A percentile compares a stretch with the other conserved stretches of the same genome.
These are phyloP conservation scores for Corella eumyota DNA, from an alignment of 23 tunicate species.

Conservation along the genomic window DNA sequence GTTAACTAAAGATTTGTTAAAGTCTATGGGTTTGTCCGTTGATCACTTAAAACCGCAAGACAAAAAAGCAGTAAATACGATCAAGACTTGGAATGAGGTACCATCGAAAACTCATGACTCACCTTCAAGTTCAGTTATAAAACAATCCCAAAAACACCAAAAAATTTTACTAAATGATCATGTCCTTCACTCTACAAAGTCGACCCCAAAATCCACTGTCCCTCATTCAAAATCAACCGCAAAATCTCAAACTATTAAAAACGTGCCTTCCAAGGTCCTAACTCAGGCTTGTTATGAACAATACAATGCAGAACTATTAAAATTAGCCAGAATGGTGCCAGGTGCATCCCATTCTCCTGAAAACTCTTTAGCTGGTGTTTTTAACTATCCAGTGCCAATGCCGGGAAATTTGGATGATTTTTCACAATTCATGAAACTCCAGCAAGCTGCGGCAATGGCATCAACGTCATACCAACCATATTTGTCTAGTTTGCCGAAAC, in stretches of 20 bases:
- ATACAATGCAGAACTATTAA: conserved; percentile 28
- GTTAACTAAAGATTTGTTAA: neutral
- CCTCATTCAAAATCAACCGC: neutral
- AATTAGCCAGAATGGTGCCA: conserved; percentile 32
- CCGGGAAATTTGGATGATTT: conserved; percentile 3
- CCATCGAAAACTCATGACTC: neutral
- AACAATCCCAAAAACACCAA: no score
- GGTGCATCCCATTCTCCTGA: neutral
- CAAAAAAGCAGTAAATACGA: no score
- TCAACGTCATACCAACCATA: neutral
- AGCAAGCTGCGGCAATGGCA: conserved; percentile 23
- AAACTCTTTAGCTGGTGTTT: conserved; percentile 1
- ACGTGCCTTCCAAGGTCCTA: neutral
- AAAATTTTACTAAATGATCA: no score
- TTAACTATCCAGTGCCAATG: conserved; percentile 1
- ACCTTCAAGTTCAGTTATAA: neutral
- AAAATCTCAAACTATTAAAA: neutral
- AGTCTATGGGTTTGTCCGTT: no score
- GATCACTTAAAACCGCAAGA: no score
- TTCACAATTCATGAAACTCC: conserved; percentile 25
- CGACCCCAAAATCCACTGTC: neutral
- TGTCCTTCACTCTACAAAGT: no score
- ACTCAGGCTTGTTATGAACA: no score
- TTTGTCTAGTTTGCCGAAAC: neutral
- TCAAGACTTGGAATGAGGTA: conserved; percentile 2